A percentile compares a stretch with the other conserved stretches of the same genome.
Conservation (phyloP, 2,113 vertebrate species). For the Rhinogobius similis region DNA sequence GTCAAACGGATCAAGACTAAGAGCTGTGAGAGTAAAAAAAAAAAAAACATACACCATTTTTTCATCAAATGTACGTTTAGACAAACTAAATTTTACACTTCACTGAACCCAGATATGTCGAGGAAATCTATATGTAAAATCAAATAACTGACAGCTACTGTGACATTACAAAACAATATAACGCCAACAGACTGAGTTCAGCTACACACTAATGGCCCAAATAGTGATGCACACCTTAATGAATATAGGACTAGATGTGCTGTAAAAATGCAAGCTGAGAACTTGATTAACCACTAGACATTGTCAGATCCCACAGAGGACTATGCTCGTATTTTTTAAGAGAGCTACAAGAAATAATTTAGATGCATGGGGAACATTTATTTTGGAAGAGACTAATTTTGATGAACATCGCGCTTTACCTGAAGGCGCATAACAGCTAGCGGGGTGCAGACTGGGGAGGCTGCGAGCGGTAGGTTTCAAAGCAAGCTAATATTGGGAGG, state of each 20-base stretch:
- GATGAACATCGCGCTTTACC: slow-evolving; percentile 53
- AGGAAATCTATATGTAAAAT: neutral
- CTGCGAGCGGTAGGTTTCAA: slow-evolving; percentile 69
- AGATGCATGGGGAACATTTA: slow-evolving; percentile 54
- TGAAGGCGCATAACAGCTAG: slow-evolving; percentile 67
- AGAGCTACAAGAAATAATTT: slow-evolving; percentile 29
- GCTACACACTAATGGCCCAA: neutral
- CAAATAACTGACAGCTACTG: neutral
- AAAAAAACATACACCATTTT: too few relatives aligned
- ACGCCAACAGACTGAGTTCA: neutral
- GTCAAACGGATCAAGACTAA: neutral
- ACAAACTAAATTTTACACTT: too few relatives aligned
- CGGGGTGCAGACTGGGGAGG: slow-evolving; percentile 61
- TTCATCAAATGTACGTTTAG: too few relatives aligned
- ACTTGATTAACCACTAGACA: slow-evolving; percentile 12
- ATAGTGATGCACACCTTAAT: neutral
- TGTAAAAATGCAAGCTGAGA: neutral
- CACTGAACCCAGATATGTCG: too few relatives aligned
- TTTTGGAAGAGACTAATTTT: slow-evolving; percentile 57
- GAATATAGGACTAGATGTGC: neutral
- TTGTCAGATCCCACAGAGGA: slow-evolving; percentile 8
- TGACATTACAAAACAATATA: neutral
- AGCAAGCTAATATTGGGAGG: slow-evolving; percentile 72
- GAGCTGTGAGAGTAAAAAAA: neutral
- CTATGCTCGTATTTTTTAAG: neutral